A percentile compares a stretch with the other conserved stretches of the same genome.
Evolutionary conservation across 1,140 invertebrate species (phyloP).

Genomic region (Nomia melanderi): DNA sequence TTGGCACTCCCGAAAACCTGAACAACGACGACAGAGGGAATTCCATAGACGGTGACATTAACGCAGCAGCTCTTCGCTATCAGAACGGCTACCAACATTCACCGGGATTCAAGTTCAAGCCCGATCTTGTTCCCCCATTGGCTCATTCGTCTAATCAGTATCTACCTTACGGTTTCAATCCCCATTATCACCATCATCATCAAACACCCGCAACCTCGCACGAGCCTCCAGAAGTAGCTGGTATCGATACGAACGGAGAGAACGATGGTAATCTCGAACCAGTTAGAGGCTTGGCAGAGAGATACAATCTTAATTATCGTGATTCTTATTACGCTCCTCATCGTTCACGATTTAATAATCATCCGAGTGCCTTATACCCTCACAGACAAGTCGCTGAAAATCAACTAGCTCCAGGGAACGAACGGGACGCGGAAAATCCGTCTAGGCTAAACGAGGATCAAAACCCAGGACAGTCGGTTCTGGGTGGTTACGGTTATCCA

Average conservation of each 20-base stretch:
- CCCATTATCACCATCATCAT: neutral
- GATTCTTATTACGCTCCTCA: neutral
- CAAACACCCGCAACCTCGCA: neutral
- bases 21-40: neutral
- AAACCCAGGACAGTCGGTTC: conserved; percentile 4
- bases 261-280: neutral
- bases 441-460: conserved; percentile 8
- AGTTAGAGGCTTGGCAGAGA: neutral
- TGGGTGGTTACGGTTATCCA: conserved; percentile 20
- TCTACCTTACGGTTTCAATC: too few relatives aligned
- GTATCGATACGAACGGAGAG: neutral
- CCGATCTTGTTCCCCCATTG: neutral
- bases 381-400: neutral
- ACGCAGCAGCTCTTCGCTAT: neutral
- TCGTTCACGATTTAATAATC: neutral
- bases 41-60: conserved; percentile 10
- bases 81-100: neutral
- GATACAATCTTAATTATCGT: conserved; percentile 6
- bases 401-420: neutral
- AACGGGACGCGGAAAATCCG: neutral
- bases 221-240: neutral
- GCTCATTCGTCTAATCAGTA: neutral
- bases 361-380: neutral
- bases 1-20: neutral
- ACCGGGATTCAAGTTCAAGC: neutral